phyloP scores from a whole-genome alignment of 2,888 invertebrate genomes.

The Drepana falcataria region DNA sequence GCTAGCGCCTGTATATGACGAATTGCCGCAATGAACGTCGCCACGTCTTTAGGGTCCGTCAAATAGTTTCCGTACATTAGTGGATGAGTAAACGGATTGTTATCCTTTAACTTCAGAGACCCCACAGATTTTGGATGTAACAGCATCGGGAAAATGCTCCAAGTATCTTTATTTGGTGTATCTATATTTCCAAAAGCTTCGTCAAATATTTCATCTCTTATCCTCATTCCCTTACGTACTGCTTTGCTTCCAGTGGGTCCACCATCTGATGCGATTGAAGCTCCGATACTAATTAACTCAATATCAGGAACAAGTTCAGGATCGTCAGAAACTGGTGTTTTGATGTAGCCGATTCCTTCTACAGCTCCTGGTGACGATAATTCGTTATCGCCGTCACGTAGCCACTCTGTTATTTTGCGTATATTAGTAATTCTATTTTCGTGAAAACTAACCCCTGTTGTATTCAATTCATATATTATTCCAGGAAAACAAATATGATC shows the following conservation, averaged over 20 bases:
- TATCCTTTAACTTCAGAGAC: slow-evolving; percentile 82
- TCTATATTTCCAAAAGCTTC: slow-evolving; percentile 77
- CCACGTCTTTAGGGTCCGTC: slow-evolving; percentile 78
- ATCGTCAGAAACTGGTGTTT: slow-evolving; percentile 77
- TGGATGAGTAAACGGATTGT: slow-evolving; percentile 86
- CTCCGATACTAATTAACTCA: slow-evolving; percentile 81
- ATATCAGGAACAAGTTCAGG: slow-evolving; percentile 82
- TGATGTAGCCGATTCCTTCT: slow-evolving; percentile 82
- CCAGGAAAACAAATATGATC: slow-evolving; percentile 80
- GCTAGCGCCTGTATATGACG: slow-evolving; percentile 80
- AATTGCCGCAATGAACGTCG: slow-evolving; percentile 80
- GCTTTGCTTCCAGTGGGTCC: slow-evolving; percentile 54
- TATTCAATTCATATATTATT: slow-evolving; percentile 58
- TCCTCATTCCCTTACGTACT: slow-evolving; percentile 74
- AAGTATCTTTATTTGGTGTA: slow-evolving; percentile 67
- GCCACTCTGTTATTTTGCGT: slow-evolving; percentile 38
- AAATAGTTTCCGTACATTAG: slow-evolving; percentile 90
- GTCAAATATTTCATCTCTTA: slow-evolving; percentile 75
- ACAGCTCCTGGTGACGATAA: slow-evolving; percentile 81
- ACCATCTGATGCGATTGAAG: slow-evolving; percentile 81
- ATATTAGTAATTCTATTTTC: slow-evolving; percentile 39
- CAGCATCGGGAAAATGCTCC: slow-evolving; percentile 82
- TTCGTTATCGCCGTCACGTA: slow-evolving; percentile 60
- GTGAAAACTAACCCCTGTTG: slow-evolving; percentile 47
- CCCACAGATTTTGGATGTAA: slow-evolving; percentile 87